phyloP scores from a whole-genome alignment of 2,113 vertebrate genomes.

The Mustela lutreola region DNA sequence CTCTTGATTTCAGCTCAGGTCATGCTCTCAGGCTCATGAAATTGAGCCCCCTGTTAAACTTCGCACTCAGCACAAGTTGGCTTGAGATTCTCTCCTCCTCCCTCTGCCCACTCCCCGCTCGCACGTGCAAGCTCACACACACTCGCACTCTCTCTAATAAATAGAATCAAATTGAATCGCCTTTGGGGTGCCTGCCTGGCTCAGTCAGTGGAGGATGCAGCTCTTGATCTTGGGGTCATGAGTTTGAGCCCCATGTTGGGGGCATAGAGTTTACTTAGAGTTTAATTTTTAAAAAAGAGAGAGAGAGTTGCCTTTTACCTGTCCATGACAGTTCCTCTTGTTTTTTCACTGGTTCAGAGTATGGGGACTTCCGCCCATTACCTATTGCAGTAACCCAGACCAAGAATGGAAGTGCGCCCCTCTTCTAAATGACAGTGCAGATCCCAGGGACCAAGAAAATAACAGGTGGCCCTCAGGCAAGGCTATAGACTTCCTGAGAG shows the following conservation, averaged over 20 bases:
- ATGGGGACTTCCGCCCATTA: neutral
- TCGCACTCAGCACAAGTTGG: no score
- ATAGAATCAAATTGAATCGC: neutral
- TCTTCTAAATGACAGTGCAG: slow-evolving; percentile 28
- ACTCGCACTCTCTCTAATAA: no score
- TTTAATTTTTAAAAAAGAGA: neutral
- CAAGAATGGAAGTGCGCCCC: neutral
- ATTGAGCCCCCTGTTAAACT: neutral
- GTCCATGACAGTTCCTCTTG: neutral
- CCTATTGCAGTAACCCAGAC: neutral
- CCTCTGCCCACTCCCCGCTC: no score
- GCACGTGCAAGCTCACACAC: fast-evolving
- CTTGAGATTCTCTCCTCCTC: no score
- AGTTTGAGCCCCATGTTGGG: neutral
- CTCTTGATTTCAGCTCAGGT: neutral
- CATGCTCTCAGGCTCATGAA: neutral
- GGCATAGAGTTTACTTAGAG: neutral
- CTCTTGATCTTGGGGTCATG: neutral
- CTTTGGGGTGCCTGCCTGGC: neutral
- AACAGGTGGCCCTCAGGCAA: neutral
- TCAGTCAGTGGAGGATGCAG: neutral
- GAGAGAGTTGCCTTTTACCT: neutral
- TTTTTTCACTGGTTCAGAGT: neutral
- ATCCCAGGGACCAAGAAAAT: neutral
- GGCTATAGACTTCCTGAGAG: neutral